Percentiles rank a stretch among this genome's conserved stretches.
These are phyloP conservation scores for Tympanuchus pallidicinctus DNA, from an alignment of 2,113 vertebrate species.

Conservation along the genomic window DNA sequence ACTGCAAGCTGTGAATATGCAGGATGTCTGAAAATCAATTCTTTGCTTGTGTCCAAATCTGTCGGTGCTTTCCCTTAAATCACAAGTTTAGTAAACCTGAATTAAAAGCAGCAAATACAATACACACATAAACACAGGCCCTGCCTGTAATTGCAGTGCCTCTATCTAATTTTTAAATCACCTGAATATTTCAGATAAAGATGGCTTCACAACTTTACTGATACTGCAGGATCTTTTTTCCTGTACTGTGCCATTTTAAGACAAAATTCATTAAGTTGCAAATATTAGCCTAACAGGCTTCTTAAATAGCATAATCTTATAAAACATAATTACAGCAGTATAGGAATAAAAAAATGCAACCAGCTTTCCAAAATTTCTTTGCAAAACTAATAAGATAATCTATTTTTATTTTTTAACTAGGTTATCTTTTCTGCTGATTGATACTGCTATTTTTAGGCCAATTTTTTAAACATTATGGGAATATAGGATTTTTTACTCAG, in stretches of 20 bases:
- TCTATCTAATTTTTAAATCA: not conserved
- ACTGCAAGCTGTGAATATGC: not conserved
- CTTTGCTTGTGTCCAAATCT: not conserved
- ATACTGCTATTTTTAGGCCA: not conserved
- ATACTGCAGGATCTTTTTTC: not conserved
- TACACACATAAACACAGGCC: too few species aligned
- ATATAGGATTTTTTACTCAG: not conserved
- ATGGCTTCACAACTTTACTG: not conserved
- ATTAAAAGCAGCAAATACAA: not conserved
- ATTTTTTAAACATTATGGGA: constrained; percentile 22
- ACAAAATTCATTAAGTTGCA: not conserved
- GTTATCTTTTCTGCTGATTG: not conserved
- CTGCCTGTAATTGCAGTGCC: not conserved
- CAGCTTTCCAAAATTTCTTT: not conserved
- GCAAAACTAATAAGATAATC: not conserved
- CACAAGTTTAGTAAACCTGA: not conserved
- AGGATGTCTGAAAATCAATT: not conserved
- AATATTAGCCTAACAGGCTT: not conserved
- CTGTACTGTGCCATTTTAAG: not conserved
- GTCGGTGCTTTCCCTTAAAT: not conserved
- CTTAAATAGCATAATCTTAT: not conserved
- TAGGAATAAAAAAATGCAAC: not conserved
- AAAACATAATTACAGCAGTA: not conserved
- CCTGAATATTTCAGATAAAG: not conserved
- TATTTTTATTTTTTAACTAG: not conserved